Evolutionary conservation across 2,888 invertebrate species (phyloP).

Genomic region (Cheilosia vulpina): DNA sequence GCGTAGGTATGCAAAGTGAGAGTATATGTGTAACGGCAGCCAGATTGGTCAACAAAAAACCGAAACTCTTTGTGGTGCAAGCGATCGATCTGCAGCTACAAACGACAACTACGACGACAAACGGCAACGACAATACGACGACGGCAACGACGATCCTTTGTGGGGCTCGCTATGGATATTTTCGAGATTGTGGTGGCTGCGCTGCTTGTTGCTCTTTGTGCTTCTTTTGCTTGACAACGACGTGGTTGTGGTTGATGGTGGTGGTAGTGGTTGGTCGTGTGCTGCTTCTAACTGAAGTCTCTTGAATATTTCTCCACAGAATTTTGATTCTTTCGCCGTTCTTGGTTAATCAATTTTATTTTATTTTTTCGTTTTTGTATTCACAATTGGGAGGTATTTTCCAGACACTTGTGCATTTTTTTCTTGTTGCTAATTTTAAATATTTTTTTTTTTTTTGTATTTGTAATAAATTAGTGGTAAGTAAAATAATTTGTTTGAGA

Average conservation of each 20-base stretch:
- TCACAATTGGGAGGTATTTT: constrained; percentile 52
- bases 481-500: constrained; percentile 58
- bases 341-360: constrained; percentile 37
- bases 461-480: constrained; percentile 45
- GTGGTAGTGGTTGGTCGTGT: constrained; percentile 58
- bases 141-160: constrained; percentile 64
- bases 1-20: constrained; percentile 36
- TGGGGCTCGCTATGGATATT: constrained; percentile 67
- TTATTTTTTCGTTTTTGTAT: constrained; percentile 12
- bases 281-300: constrained; percentile 31
- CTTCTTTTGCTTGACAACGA: constrained; percentile 49
- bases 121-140: constrained; percentile 23
- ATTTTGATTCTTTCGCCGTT: constrained; percentile 42
- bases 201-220: constrained; percentile 71
- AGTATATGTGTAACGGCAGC: constrained; percentile 42
- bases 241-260: constrained; percentile 16
- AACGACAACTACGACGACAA: constrained; percentile 31
- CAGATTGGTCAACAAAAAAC: constrained; percentile 51
- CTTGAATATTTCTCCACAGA: constrained; percentile 49
- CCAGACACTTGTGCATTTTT: constrained; percentile 37
- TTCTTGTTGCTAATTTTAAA: constrained; percentile 22
- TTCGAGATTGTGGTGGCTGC: constrained; percentile 60
- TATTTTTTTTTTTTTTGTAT: constrained; percentile 24
- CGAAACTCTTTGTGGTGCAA: constrained; percentile 41
- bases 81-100: constrained; percentile 64